Base-by-base conservation (phyloP, 2,888 invertebrate species). In the Acleris cristana region DNA sequence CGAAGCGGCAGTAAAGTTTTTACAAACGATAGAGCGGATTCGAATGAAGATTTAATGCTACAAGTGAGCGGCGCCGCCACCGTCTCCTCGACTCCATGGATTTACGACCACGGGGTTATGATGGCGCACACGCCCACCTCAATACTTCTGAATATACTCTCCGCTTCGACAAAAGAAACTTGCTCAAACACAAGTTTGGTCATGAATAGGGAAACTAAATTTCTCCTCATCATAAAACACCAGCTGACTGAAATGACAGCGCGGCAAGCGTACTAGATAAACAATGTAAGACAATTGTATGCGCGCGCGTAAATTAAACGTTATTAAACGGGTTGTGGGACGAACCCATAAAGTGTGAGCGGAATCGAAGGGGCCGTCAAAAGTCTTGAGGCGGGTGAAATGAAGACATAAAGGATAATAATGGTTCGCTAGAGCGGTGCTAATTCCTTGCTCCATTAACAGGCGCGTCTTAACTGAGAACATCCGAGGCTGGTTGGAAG, bases 401-500 rank as follows among this genome's bases (percentile, higher is more conserved):
- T 84, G 83, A 86, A 86, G 84, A 84, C 85, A 83, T 85, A 84
- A 85, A 85, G 79, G 79, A 81, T 81, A 83, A 80, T 81, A 74
- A 76, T 72, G 77, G 78, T 79, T 79, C 77, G 81, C 83, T 83
- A 80, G 77, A 65, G 49, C 76, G 78, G 82, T 83, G 89, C 84
- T 88, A 89, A 88, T 88, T 86, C 83, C 76, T 77, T 73, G 76
- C 81, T 76, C 80, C 80, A 88, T 88, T 88, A 88, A 87, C 88
- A 82, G 76, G 71, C 75, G 74, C 73, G 71, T 83, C 81, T 80
- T 87, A 86, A 87, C 76, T 73, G 72, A 76, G 76, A 78, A 76
- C 78, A 76, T 80, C 76, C 78, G 74, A 80, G 78, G 79, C 76
- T 74, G 66, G 79, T 76, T 72, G 71, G 74, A 81, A 81, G 79